A percentile compares a stretch with the other conserved stretches of the same genome.
These are phyloP conservation scores for Abrostola tripartita DNA, from an alignment of 2,888 invertebrate species.

Conservation along the genomic window DNA sequence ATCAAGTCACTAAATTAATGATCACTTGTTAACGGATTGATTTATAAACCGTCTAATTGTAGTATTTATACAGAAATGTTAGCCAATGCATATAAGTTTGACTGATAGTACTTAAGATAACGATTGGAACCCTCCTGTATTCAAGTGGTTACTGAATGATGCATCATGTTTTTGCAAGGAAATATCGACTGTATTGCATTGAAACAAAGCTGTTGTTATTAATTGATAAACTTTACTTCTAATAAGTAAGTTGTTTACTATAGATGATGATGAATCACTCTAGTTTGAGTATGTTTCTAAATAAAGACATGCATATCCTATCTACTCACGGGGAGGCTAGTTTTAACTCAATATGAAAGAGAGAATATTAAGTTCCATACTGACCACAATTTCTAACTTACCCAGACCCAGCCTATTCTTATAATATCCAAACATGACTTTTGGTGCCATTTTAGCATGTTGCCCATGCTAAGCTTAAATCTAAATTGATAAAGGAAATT, in stretches of 20 bases:
- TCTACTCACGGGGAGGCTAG: background rate
- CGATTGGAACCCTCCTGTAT: constrained; percentile 1
- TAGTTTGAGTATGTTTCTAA: background rate
- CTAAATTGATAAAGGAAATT: too few relatives aligned
- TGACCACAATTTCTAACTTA: too few relatives aligned
- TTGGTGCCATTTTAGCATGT: too few relatives aligned
- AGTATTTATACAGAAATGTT: constrained; percentile 28
- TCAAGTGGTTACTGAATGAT: constrained; percentile 4
- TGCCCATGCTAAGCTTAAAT: too few relatives aligned
- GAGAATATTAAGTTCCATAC: too few relatives aligned
- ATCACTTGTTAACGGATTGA: background rate
- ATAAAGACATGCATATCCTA: background rate
- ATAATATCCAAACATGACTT: too few relatives aligned
- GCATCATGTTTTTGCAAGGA: background rate
- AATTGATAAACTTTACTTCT: background rate
- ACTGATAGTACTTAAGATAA: constrained; percentile 18
- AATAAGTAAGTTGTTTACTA: background rate
- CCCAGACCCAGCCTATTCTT: too few relatives aligned
- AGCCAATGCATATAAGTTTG: background rate
- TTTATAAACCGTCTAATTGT: constrained; percentile 1
- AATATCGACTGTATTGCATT: constrained; percentile 8
- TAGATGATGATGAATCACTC: constrained; percentile 4
- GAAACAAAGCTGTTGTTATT: background rate
- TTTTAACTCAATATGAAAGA: too few relatives aligned
- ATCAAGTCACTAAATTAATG: constrained; percentile 1